Evolutionary conservation across 64 coral and sea anemone genomes (phyloP).

Genomic region (Montipora sp.): DNA sequence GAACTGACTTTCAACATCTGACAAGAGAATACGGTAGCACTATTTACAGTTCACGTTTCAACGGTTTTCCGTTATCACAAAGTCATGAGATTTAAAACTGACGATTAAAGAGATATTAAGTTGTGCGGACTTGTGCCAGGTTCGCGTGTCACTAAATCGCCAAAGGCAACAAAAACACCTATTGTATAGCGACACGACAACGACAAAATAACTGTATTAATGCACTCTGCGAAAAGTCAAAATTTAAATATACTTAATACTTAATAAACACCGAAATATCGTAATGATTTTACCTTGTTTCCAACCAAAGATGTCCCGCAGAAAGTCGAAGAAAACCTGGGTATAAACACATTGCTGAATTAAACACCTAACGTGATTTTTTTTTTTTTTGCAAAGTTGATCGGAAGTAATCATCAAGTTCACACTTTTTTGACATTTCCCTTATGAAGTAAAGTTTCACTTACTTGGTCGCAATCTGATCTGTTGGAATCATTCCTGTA

Average conservation of each 20-base stretch:
- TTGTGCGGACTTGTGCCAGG: not conserved
- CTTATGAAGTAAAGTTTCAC: not conserved
- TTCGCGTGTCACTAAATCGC: constrained; percentile 28
- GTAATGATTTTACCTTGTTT: constrained; percentile 38
- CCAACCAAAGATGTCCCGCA: constrained; percentile 66
- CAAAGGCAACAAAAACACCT: not conserved
- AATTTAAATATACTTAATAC: not conserved
- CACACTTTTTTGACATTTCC: not conserved
- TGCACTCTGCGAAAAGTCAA: not conserved
- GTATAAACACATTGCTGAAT: not conserved
- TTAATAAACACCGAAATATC: not conserved
- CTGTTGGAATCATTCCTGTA: constrained; percentile 39
- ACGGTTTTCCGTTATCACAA: not conserved
- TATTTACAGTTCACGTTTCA: too few species aligned
- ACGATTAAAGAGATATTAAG: too few species aligned
- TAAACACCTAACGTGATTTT: not conserved
- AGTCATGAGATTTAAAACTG: not conserved
- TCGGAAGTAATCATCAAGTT: not conserved
- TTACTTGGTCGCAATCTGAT: constrained; percentile 19
- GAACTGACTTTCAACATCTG: too few species aligned
- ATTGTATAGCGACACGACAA: not conserved
- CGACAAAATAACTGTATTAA: not conserved
- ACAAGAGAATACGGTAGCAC: too few species aligned
- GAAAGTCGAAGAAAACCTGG: constrained; percentile 75
- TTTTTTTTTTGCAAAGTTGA: not conserved